Base-by-base conservation (phyloP, 1,140 invertebrate genomes). In the Papilio xuthus region DNA sequence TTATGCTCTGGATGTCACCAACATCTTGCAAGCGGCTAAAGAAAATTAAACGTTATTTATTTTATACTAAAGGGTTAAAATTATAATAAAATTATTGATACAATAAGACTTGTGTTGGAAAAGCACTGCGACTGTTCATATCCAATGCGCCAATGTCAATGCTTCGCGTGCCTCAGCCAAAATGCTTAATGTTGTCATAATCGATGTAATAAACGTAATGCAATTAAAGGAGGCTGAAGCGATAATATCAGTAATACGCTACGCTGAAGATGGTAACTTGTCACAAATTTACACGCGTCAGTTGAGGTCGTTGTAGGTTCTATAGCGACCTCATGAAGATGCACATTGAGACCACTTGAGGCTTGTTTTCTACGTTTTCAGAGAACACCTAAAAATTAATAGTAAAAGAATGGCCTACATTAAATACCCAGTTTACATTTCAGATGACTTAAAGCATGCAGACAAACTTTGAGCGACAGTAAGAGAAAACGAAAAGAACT, bases 301-400 rank as follows among this genome's bases (percentile, higher is more conserved):
- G 56, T 80, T 80, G 75, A 79, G 56, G 73, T 80, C 77, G 80
- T 84, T 82, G 81, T 82, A 78, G 70, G 79, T 79, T 81, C 78
- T 80, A 78, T 83, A 82, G 76, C 56, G 73, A 80, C 63, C 53
- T 79, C 60, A 80, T 81, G 81, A 32, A 28, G 4, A 28, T 28
- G 12, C 23, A 67, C 13, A 67, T 13, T 28, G 12, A 63, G 23
- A 63, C 0, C 26, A 63, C 26, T 18, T 28, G 60, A 15, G 13
- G 3, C 10, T 67, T 67, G 4, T 15, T 28, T 28, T 60, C 23
- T 60, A 13, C 12, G 13, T 67, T 28, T 15, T 9, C 12, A 60
- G 18, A 60, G 20, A 28, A 26, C 23, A 28, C 6, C 4, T 26
- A 6, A 67, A 67, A 28, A 1, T 67, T 9, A 18, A 32, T 28